Base-by-base conservation (phyloP, 2,113 vertebrate species). In the Rhagologus leucostigma region DNA sequence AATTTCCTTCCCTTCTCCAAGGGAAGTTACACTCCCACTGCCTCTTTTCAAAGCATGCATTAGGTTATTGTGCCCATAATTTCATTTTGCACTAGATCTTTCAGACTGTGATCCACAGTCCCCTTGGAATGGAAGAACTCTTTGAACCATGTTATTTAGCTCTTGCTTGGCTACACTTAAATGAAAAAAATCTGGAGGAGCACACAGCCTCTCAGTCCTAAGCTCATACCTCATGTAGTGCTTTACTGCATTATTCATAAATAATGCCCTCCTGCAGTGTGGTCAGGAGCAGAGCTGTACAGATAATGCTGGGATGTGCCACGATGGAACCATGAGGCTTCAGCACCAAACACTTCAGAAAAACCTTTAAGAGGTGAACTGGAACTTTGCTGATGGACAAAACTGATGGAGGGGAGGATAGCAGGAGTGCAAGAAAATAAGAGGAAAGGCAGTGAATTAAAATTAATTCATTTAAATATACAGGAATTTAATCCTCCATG, bases 1-100 rank as follows among this genome's bases (percentile, higher is more conserved):
- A 60, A 63, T 80, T 94, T 94, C 41, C 42, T 69, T 86, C 42
- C 71, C 59, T 88, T 94, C 76, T 81, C 79, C 47, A 60, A 76
- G 63, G 56, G 49, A 90, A 76, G 41, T 26, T 88, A 63, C 46
- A 68, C 63, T 83, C 50, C 63, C 50, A 21, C 16, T 59, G 47
- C 42, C 50, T 84, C 55, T 75, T 95, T 84, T 81, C 60, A 83
- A 69, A 57, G 62, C 35, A 26, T 22, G 22, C 46, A 13, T 19
- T 88, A 39, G 47, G 53, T 67, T 64, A 73, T 76, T 88, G 39
- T 24, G 56, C 56, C 56, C 65, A 74, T 49, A 56, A 90, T 90
- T 90, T 75, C 75, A 64, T 68, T 84, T 88, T 63, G 52, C 8
- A 0, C 59, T 46, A 47, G 37, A 35, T 62, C 32, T 84, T 90